Evolutionary conservation across 2,113 vertebrate genomes (phyloP), one percentile per base, ranked within the genome.

Genomic region (Crotalus viridis): DNA sequence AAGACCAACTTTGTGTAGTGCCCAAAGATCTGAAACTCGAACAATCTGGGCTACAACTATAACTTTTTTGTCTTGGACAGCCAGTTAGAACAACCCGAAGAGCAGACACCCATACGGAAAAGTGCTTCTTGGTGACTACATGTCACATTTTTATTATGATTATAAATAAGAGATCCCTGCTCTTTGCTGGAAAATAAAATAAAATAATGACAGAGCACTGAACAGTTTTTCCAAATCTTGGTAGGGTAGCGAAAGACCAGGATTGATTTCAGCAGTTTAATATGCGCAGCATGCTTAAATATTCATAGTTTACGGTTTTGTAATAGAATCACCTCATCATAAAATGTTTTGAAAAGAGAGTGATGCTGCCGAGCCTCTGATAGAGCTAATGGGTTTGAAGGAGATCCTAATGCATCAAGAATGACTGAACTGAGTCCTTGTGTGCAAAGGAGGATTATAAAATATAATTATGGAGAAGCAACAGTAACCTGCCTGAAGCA

Each of bases 371-470:
- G 96, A 96, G 97, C 97, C 96, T 96, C 95, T 95, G 96, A 98
- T 97, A 96, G 95, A 94, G 97, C 97, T 98, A 98, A 98, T 98
- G 98, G 98, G 97, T 98, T 96, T 98, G 97, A 97, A 98, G 98
- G 98, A 97, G 98, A 96, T 97, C 96, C 96, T 98, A 98, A 98
- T 98, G 97, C 94, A 96, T 97, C 96, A 97, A 97, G 97, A 97
- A 97, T 96, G 95, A 96, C 97, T 96, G 96, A 97, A 97, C 94
- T 96, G 97, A 97, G 96, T 97, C 97, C 96, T 97, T 17, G 74
- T 97, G 97, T 98, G 97, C 97, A 97, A 97, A 97, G 97, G 95
- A 90, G 97, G 97, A 97, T 97, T 98, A 97, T 97, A 97, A 98
- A 98, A 97, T 95, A 97, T 97, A 97, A 98, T 98, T 97, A 97